A percentile compares a stretch with the other conserved stretches of the same genome.
Evolutionary conservation across 2,113 vertebrate species (phyloP).

Genomic region (Brienomyrus brachyistius): DNA sequence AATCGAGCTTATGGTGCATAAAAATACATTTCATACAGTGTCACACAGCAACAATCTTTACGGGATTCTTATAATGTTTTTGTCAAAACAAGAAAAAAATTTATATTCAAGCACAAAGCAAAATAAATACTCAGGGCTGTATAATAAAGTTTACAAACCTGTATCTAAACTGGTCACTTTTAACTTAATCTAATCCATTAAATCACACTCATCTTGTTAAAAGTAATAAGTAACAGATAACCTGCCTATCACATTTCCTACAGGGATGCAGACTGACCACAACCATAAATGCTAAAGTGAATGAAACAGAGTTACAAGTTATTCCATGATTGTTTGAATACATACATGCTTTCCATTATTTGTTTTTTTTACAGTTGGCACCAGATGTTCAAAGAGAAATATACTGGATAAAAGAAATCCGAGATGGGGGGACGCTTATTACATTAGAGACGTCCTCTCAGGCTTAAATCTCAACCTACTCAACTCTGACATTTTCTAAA

Average conservation of each 20-base stretch:
- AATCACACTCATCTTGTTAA: neutral
- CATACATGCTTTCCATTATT: neutral
- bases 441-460: neutral
- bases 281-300: neutral
- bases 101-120: neutral
- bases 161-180: neutral
- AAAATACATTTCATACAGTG: neutral
- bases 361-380: neutral
- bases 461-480: neutral
- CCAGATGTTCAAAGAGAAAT: neutral
- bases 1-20: neutral
- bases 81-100: neutral
- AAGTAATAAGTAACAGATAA: neutral
- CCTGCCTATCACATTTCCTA: neutral
- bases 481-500: neutral
- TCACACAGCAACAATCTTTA: neutral
- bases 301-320: neutral
- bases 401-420: neutral
- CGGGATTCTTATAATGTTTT: neutral
- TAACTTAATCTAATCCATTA: neutral
- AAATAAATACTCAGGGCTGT: neutral
- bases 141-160: neutral
- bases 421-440: neutral
- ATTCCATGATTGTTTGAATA: neutral
- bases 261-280: neutral